Percentiles rank a stretch among this genome's conserved stretches.
Evolutionary conservation across 2,797 vertebrate species (phyloP).

Genomic region (Myiothlypis chrysogaster): DNA sequence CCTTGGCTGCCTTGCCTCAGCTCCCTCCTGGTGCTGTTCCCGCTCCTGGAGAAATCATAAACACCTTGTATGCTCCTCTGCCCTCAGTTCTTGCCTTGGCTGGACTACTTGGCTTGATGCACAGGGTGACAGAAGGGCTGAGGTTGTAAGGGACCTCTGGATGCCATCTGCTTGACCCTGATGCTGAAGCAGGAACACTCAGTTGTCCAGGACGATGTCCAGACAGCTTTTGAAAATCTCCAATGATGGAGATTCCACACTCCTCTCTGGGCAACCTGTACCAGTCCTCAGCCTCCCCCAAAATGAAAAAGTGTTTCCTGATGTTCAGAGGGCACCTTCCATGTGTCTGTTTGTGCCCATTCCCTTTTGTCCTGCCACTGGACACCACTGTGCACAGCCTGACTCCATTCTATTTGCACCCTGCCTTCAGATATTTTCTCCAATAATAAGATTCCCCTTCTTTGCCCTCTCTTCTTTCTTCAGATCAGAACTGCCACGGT

Average conservation of each 20-base stretch:
- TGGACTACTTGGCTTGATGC: neutral
- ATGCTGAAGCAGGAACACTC: neutral
- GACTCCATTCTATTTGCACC: fast-evolving
- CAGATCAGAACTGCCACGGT: fast-evolving
- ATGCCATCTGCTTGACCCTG: fast-evolving
- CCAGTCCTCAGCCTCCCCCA: fast-evolving
- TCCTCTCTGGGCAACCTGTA: neutral
- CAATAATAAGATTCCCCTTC: fast-evolving
- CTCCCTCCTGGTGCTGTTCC: neutral
- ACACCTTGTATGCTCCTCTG: neutral
- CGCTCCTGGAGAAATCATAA: neutral
- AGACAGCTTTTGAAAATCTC: neutral
- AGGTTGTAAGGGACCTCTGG: neutral
- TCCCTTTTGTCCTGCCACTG: too few relatives aligned
- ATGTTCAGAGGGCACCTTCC: neutral
- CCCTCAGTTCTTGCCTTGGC: neutral
- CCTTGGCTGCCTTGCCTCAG: neutral
- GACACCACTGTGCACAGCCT: too few relatives aligned
- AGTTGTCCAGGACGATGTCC: neutral
- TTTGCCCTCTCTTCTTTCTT: neutral
- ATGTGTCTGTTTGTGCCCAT: too few relatives aligned
- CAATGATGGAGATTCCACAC: neutral
- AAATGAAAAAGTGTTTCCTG: neutral
- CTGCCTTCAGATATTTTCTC: neutral
- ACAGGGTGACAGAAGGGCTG: neutral